Evolutionary conservation across 2,888 invertebrate species (phyloP), one percentile per base, ranked within the genome.

Genomic region (Trichopoda pennipes): DNA sequence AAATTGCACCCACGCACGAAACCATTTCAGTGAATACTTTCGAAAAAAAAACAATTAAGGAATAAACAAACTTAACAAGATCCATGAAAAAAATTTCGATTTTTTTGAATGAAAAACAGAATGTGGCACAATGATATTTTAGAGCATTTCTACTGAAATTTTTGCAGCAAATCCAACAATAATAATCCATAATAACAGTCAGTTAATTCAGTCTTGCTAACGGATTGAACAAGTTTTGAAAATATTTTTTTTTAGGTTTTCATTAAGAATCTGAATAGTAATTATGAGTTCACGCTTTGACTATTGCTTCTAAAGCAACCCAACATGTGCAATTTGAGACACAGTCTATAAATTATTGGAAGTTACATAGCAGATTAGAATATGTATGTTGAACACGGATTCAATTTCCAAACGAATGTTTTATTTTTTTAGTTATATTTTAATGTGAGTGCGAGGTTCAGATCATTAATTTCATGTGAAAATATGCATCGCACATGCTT

Each of bases 1-100:
- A 70, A 80, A 80, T 80, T 75, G 64, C 80, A 75, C 74, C 80
- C 80, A 80, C 80, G 80, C 80, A 80, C 80, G 80, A 80, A 73
- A 75, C 23, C 56, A 61, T 23, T 49, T 60, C 21, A 73, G 69
- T 80, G 28, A 17, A 69, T 56, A 72, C 14, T 7, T 56, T 19
- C 28, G 49, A n/a, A 47, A 17, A 28, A 42, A 42, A 47, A 17
- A 28, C 21, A 42, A n/a, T 61, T 21, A 23, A n/a, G 3, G 16
- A 60, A 42, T 19, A 38, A 19, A 42, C 42, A 19, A 42, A 60
- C n/a, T 4, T 21, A 16, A 4, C n/a, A 23, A 68, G 32, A 68
- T 55, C 19, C 17, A 49, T 68, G 23, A n/a, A 17, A 51, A 55
- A 51, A 55, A n/a, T 49, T 72, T 58, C 49, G n/a, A 49, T 51